A percentile compares a stretch with the other conserved stretches of the same genome.
Conservation (phyloP, 2,113 vertebrate species). For the Carollia perspicillata region DNA sequence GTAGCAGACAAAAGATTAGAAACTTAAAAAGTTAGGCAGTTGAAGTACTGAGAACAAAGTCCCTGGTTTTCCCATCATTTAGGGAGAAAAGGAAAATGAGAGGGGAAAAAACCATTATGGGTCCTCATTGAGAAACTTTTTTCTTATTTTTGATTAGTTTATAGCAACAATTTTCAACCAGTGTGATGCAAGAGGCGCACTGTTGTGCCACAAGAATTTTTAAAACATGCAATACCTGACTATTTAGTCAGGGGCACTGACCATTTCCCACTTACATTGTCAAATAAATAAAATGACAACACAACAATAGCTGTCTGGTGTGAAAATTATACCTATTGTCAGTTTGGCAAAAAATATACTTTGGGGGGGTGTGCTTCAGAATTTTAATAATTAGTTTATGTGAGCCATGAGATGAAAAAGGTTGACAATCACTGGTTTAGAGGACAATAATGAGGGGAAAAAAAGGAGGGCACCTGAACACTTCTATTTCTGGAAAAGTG, state of each 20-base stretch:
- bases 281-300: not conserved
- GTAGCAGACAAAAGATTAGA: constrained; percentile 26
- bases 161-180: not conserved
- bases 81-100: not conserved
- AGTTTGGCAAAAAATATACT: not conserved
- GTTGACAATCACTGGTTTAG: not conserved
- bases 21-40: constrained; percentile 25
- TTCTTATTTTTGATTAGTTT: constrained; percentile 24
- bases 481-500: constrained; percentile 8
- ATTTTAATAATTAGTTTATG: not conserved
- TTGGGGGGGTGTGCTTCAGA: not conserved
- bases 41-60: constrained; percentile 1
- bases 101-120: not conserved
- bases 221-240: not conserved
- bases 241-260: not conserved
- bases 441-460: not conserved
- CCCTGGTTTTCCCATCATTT: constrained; percentile 29
- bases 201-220: not conserved
- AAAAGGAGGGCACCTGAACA: not conserved
- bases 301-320: not conserved
- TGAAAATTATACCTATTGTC: not conserved
- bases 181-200: not conserved
- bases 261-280: not conserved
- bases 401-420: not conserved
- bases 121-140: constrained; percentile 2